These are phyloP conservation scores for Phymorhynchus buccinoides DNA, from an alignment of 1,140 invertebrate species.

Conservation along the genomic window DNA sequence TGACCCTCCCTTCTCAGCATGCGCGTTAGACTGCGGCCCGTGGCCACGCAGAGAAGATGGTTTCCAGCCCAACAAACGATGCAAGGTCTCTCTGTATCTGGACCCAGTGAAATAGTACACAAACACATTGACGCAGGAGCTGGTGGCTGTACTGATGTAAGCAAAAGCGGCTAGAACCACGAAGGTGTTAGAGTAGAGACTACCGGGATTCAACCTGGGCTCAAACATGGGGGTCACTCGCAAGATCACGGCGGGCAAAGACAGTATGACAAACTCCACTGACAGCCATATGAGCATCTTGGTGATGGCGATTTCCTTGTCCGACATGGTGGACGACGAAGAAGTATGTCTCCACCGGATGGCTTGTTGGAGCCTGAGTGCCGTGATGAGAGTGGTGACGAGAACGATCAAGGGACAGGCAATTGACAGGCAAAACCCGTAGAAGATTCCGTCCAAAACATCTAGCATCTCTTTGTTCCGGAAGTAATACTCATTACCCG, in stretches of 20 bases:
- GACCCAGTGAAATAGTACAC: constrained; percentile 4
- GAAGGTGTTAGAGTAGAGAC: not conserved
- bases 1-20: too few relatives aligned
- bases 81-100: constrained; percentile 9
- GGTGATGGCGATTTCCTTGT: not conserved
- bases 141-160: not conserved
- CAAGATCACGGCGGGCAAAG: not conserved
- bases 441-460: constrained; percentile 21
- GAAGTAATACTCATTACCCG: not conserved
- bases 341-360: not conserved
- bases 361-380: not conserved
- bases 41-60: too few relatives aligned
- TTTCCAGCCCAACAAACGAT: not conserved
- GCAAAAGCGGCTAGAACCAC: too few relatives aligned
- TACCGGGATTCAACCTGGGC: not conserved
- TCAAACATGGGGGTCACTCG: not conserved
- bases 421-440: constrained; percentile 14
- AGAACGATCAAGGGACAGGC: not conserved
- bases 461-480: constrained; percentile 13
- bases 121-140: not conserved
- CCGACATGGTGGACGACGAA: not conserved
- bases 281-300: constrained; percentile 12
- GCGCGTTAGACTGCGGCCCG: too few relatives aligned
- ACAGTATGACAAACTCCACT: not conserved
- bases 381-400: not conserved